Percentiles rank a stretch among this genome's conserved stretches.
Evolutionary conservation across 2,888 invertebrate genomes (phyloP).

Genomic region (Trypoxylon attenuatum): DNA sequence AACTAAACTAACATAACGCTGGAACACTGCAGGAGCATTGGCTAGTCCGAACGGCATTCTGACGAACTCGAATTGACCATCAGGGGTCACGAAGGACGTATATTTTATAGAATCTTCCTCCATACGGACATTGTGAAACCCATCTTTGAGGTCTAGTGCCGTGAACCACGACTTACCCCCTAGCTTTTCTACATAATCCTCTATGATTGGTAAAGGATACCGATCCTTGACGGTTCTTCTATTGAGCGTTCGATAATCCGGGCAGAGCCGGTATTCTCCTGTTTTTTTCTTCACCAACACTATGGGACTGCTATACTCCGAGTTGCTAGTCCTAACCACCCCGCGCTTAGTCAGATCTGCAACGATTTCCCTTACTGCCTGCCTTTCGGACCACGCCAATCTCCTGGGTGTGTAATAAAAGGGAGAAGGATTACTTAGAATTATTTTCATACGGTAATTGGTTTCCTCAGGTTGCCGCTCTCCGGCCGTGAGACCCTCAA

Average conservation of each 20-base stretch:
- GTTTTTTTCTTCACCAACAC: conserved; percentile 1
- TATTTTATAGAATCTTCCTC: not conserved
- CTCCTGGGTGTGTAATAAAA: not conserved
- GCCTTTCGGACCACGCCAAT: not conserved
- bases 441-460: no score
- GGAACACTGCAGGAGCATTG: not conserved
- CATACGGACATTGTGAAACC: not conserved
- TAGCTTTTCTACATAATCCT: not conserved
- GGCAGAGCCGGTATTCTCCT: not conserved
- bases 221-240: not conserved
- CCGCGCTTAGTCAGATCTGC: not conserved
- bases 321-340: conserved; percentile 3
- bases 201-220: not conserved
- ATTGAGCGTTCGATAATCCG: not conserved
- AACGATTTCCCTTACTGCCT: not conserved
- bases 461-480: no score
- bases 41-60: not conserved
- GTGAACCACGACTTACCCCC: not conserved
- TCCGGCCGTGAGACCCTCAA: no score
- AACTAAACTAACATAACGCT: not conserved
- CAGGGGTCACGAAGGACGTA: not conserved
- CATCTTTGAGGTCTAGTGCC: not conserved
- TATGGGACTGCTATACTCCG: not conserved
- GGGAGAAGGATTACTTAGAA: no score
- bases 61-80: not conserved